These are phyloP conservation scores for Todiramphus chloris DNA, from an alignment of 2,113 vertebrate genomes.

Conservation along the genomic window DNA sequence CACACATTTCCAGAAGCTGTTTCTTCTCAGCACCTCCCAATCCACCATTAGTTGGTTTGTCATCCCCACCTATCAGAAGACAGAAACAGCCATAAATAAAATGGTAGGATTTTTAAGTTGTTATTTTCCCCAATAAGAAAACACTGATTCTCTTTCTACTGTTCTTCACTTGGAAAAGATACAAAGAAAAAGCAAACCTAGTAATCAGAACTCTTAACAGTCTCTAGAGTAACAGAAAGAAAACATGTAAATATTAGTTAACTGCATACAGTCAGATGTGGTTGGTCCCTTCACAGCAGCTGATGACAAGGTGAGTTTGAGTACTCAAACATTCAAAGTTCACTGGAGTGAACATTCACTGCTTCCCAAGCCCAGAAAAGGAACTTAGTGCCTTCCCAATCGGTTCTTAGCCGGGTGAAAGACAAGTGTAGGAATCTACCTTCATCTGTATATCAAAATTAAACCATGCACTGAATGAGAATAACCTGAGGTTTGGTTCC, in stretches of 20 bases:
- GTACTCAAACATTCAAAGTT: too few relatives aligned
- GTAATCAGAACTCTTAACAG: neutral
- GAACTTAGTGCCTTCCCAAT: neutral
- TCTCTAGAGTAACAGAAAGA: neutral
- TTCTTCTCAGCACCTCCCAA: constrained; percentile 22
- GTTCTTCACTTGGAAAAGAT: neutral
- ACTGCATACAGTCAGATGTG: neutral
- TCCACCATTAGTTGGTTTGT: neutral
- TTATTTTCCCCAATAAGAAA: neutral
- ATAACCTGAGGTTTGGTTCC: neutral
- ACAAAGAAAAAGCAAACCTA: neutral
- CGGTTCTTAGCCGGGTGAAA: neutral
- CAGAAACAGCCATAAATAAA: neutral
- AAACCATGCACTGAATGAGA: neutral
- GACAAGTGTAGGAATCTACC: neutral
- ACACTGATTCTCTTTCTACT: neutral
- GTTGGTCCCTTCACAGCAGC: neutral
- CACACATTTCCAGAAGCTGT: constrained; percentile 54
- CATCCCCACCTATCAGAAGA: constrained; percentile 46
- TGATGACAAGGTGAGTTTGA: neutral
- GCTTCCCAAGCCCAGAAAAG: neutral
- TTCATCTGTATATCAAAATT: neutral
- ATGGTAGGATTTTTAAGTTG: neutral
- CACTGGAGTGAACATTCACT: neutral
- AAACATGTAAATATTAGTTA: neutral